A percentile compares a stretch with the other conserved stretches of the same genome.
phyloP scores from a whole-genome alignment of 1,140 invertebrate species.

The Micrasema minimum region DNA sequence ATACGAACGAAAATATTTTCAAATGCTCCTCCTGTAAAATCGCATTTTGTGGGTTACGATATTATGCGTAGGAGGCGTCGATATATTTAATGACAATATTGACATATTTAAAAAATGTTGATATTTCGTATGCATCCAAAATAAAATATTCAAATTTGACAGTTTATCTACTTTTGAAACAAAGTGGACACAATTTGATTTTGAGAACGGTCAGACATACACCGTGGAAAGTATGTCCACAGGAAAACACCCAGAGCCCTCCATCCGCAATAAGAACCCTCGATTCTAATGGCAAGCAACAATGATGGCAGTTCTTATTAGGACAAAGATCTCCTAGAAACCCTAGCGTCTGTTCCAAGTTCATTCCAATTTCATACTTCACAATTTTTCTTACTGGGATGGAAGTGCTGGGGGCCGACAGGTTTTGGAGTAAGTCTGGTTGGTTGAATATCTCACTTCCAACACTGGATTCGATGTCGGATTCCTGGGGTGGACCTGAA shows the following conservation, averaged over 20 bases:
- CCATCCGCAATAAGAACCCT: constrained; percentile 63
- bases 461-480: constrained; percentile 23
- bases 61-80: too few species aligned
- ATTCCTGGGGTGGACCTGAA: constrained; percentile 6
- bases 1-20: too few species aligned
- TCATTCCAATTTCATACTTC: constrained; percentile 49
- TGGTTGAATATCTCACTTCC: constrained; percentile 29
- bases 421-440: constrained; percentile 39
- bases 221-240: constrained; percentile 64
- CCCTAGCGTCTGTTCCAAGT: constrained; percentile 43
- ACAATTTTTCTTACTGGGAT: background rate
- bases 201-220: constrained; percentile 63
- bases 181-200: constrained; percentile 64
- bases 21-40: too few species aligned
- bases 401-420: constrained; percentile 23
- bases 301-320: constrained; percentile 59
- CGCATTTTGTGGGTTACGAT: too few species aligned
- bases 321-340: constrained; percentile 46
- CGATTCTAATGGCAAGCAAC: constrained; percentile 63
- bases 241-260: constrained; percentile 65
- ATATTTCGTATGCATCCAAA: too few species aligned
- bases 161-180: constrained; percentile 49
- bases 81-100: too few species aligned
- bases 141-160: background rate
- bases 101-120: too few species aligned